These are phyloP conservation scores for Cariama cristata DNA, from an alignment of 2,113 vertebrate genomes.

Conservation along the genomic window DNA sequence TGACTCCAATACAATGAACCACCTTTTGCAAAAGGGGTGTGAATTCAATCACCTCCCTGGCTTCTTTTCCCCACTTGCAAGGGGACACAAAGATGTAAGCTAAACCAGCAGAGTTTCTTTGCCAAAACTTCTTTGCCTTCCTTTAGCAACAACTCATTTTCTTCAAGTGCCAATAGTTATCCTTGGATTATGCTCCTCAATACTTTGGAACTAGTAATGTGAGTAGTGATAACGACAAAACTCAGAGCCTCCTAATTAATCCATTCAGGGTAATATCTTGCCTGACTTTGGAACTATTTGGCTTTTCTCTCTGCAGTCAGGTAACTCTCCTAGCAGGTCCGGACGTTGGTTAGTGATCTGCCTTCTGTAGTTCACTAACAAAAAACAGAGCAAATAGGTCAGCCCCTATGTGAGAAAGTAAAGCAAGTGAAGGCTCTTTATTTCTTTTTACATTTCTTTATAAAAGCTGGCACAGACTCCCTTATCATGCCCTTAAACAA, in stretches of 20 bases:
- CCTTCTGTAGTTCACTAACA: not conserved
- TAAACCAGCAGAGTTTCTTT: not conserved
- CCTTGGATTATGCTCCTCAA: not conserved
- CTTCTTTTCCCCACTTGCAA: not conserved
- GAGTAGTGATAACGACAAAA: not conserved
- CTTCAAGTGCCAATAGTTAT: not conserved
- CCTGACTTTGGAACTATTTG: not conserved
- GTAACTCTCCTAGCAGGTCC: not conserved
- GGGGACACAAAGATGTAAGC: not conserved
- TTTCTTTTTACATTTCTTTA: not conserved
- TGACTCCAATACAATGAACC: rapidly evolving
- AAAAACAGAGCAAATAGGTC: not conserved
- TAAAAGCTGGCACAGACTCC: not conserved
- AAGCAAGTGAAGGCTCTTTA: not conserved
- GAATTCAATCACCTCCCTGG: not conserved
- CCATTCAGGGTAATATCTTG: not conserved
- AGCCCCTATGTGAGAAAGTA: not conserved
- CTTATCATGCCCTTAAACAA: not conserved
- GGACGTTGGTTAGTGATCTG: not conserved
- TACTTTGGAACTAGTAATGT: not conserved
- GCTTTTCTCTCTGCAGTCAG: not conserved
- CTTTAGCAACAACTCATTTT: not conserved
- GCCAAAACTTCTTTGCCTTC: not conserved
- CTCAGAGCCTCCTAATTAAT: not conserved
- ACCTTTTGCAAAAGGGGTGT: not conserved